phyloP scores from a whole-genome alignment of 2,888 invertebrate genomes.

The Digitonthophagus gazella region DNA sequence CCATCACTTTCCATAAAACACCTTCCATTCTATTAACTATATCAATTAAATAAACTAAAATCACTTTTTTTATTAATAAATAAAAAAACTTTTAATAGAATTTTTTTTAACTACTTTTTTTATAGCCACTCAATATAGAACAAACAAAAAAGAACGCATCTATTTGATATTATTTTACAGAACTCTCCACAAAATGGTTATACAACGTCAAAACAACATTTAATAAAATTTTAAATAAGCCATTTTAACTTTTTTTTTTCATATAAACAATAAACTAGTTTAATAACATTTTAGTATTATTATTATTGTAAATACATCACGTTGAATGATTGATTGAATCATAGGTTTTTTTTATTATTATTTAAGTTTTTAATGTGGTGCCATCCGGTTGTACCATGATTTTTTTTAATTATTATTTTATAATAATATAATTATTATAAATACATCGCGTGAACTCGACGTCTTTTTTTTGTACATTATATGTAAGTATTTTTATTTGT shows the following conservation, averaged over 20 bases:
- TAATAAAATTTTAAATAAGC: background rate
- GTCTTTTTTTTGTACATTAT: background rate
- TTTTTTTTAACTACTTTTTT: no score
- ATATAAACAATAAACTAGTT: no score
- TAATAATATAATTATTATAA: background rate
- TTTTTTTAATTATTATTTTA: background rate
- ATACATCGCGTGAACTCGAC: no score
- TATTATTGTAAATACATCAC: background rate
- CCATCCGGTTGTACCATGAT: background rate
- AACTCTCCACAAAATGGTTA: background rate
- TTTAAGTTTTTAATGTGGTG: background rate
- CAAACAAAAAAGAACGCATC: background rate
- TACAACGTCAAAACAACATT: background rate
- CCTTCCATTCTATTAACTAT: no score
- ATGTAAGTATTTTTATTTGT: no score
- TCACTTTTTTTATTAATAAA: no score
- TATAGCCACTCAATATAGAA: no score
- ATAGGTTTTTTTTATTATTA: background rate
- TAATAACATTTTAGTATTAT: no score
- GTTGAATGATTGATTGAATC: background rate
- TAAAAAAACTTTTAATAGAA: no score
- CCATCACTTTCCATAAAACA: no score
- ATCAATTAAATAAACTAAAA: no score
- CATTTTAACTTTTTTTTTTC: background rate
- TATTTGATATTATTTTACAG: background rate